phyloP scores from a whole-genome alignment of 2,113 vertebrate species.

The Melanostigma gelatinosum region DNA sequence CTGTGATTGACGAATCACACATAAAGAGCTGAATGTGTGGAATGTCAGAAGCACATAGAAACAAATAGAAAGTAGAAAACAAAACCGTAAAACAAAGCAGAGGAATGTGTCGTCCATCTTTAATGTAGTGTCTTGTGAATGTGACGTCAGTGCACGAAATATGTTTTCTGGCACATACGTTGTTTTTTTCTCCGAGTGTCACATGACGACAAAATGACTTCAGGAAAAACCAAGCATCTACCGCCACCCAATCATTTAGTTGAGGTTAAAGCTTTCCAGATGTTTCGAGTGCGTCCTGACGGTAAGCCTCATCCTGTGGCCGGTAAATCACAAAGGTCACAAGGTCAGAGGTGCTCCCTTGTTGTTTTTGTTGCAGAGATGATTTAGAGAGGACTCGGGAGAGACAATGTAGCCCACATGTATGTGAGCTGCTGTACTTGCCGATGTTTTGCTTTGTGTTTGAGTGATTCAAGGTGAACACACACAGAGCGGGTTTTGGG shows the following conservation, averaged over 20 bases:
- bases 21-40: slow-evolving; percentile 42
- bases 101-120: slow-evolving; percentile 12
- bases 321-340: slow-evolving; percentile 39
- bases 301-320: slow-evolving; percentile 37
- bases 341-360: slow-evolving; percentile 57
- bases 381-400: slow-evolving; percentile 27
- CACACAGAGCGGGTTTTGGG: slow-evolving; percentile 49
- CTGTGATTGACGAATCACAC: slow-evolving; percentile 29
- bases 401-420: slow-evolving; percentile 7
- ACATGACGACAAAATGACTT: slow-evolving; percentile 44
- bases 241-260: slow-evolving; percentile 60
- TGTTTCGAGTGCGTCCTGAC: slow-evolving; percentile 49
- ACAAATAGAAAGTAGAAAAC: neutral
- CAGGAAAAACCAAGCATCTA: slow-evolving; percentile 38
- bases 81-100: neutral
- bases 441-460: neutral
- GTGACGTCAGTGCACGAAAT: slow-evolving; percentile 35
- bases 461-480: slow-evolving; percentile 54
- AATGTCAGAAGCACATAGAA: slow-evolving; percentile 34
- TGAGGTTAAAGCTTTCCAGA: slow-evolving; percentile 70
- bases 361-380: neutral
- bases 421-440: neutral
- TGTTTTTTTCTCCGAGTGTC: slow-evolving; percentile 7
- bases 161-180: slow-evolving; percentile 26
- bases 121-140: slow-evolving; percentile 9